Base-by-base conservation (phyloP, 2,888 invertebrate genomes). In the Zeuzera pyrina region DNA sequence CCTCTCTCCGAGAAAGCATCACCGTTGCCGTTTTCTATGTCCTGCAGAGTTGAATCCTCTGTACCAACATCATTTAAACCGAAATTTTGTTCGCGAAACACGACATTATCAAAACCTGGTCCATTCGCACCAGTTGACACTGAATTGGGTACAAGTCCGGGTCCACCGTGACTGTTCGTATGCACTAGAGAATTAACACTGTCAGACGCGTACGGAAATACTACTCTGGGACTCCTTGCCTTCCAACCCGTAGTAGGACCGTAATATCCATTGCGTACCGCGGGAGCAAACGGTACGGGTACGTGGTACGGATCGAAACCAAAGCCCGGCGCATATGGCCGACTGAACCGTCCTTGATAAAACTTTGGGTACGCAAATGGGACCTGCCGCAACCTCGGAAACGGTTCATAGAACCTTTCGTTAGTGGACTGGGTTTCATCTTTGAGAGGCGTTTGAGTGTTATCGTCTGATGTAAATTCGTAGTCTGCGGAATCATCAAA, bases 1-100 rank as follows among this genome's bases (percentile, higher is more conserved):
- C 90, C 90, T 84, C 89, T 85, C 51, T 90, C 90, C 42, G 88
- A 83, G 47, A 86, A 86, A 26, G 84, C 85, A 34, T 81, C 73
- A 21, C 69, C 73, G 2, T 71, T 69, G 5, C 83, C 86, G 7
- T 84, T 77, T 4, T 72, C 84, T 33, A 88, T 70, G 51, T 91
- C 90, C 72, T 91, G 91, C 25, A 90, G 60, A 39, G 81, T 85
- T 41, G 85, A 84, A 13, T 88, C 88, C 43, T 87, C 87, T 14
- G 84, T 69, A 0, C 83, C 79, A 29, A 88, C 60, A 38, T 88
- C 88, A 42, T 85, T 87, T 31, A 86, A 57, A 42, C 86, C 87
- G 44, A 87, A 86, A 57, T 79, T 87, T 52, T 86, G 87, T 43
- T 88, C 88, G 54, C 88, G 85, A 45, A 78, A 84, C 68, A 84